Conservation (phyloP, 2,888 invertebrate species). For the Phragmatobia fuliginosa region DNA sequence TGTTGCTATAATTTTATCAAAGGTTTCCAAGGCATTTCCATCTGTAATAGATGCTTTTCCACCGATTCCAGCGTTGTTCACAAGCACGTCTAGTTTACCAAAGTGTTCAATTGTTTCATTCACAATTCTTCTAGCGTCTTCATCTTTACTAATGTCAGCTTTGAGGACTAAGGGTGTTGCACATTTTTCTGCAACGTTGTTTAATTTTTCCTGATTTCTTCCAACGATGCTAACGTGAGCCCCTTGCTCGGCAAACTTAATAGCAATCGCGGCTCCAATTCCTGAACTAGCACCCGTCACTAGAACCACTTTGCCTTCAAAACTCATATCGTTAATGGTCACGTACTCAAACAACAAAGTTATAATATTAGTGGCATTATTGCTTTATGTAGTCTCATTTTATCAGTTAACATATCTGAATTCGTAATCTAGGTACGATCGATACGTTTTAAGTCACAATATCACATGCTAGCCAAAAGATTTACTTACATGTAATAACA, state of each 20-base stretch:
- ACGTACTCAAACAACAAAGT: too few relatives aligned
- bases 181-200: conserved; percentile 25
- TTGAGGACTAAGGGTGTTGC: conserved; percentile 21
- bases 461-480: too few relatives aligned
- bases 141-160: conserved; percentile 32
- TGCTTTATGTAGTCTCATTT: too few relatives aligned
- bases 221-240: conserved; percentile 52
- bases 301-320: conserved; percentile 52
- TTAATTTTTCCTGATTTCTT: conserved; percentile 48
- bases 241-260: conserved; percentile 39
- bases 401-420: too few relatives aligned
- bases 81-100: conserved; percentile 35
- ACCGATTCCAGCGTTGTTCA: conserved; percentile 43
- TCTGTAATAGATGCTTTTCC: conserved; percentile 6
- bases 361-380: too few relatives aligned
- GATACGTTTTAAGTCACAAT: too few relatives aligned
- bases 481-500: too few relatives aligned
- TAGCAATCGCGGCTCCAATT: conserved; percentile 51
- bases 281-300: conserved; percentile 57
- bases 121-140: conserved; percentile 24
- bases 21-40: conserved; percentile 25
- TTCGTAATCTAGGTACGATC: too few relatives aligned
- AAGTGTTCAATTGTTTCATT: conserved; percentile 25
- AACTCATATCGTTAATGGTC: conserved; percentile 45
- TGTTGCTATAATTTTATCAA: conserved; percentile 30